Percentiles rank a stretch among this genome's conserved stretches.
Conservation (phyloP, 2,797 vertebrate species). For the Serranus cabrilla region DNA sequence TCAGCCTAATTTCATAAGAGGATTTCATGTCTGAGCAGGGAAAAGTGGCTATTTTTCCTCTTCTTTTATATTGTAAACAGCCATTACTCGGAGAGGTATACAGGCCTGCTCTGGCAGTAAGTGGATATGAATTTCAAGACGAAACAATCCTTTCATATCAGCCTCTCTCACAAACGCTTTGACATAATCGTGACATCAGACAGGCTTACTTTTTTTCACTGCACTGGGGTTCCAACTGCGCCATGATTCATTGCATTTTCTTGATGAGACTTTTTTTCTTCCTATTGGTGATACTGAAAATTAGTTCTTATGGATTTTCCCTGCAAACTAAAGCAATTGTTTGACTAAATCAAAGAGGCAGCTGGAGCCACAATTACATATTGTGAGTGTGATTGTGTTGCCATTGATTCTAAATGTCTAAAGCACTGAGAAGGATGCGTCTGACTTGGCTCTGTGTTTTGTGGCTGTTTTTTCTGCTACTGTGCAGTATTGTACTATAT, state of each 20-base stretch:
- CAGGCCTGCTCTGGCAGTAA: constrained; percentile 77
- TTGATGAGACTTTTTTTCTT: constrained; percentile 70
- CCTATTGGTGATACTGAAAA: constrained; percentile 72
- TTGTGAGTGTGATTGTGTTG: constrained; percentile 80
- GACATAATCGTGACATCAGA: constrained; percentile 80
- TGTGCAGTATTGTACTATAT: constrained; percentile 62
- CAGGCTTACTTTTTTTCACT: constrained; percentile 50
- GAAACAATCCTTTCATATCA: constrained; percentile 83
- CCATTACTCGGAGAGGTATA: constrained; percentile 83
- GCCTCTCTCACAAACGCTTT: constrained; percentile 71
- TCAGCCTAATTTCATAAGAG: constrained; percentile 85
- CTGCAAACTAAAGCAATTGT: constrained; percentile 76
- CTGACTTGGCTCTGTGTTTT: constrained; percentile 65
- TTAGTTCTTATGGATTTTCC: constrained; percentile 78
- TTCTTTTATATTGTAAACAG: constrained; percentile 86
- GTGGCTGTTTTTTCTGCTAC: constrained; percentile 43
- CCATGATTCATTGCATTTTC: constrained; percentile 75
- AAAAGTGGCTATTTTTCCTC: constrained; percentile 83
- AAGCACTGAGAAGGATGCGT: constrained; percentile 69
- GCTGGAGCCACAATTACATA: constrained; percentile 79
- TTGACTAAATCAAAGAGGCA: constrained; percentile 83
- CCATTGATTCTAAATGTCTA: constrained; percentile 77
- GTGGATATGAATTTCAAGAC: constrained; percentile 84
- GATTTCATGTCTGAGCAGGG: constrained; percentile 80
- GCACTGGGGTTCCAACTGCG: constrained; percentile 54